phyloP scores from a whole-genome alignment of 2,888 invertebrate genomes.

The Merodon equestris region DNA sequence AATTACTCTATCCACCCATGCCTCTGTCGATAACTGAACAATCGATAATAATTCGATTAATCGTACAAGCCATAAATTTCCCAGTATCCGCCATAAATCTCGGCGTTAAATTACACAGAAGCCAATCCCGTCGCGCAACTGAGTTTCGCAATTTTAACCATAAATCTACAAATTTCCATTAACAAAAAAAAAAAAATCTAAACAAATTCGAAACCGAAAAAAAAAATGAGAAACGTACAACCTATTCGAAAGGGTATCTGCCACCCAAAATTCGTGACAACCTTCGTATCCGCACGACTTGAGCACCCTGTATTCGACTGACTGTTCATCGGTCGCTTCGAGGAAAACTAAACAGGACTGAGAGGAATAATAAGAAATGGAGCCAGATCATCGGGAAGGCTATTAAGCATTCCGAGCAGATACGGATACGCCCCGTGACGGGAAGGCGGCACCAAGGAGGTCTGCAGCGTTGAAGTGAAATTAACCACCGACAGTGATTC shows the following conservation, averaged over 20 bases:
- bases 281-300: conserved; percentile 46
- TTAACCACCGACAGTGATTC: conserved; percentile 36
- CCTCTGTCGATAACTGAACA: not conserved
- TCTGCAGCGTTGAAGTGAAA: conserved; percentile 13
- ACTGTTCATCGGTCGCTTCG: no score
- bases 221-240: conserved; percentile 6
- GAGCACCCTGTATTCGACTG: not conserved
- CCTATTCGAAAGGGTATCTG: conserved; percentile 26
- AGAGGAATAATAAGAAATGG: conserved; percentile 5
- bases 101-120: conserved; percentile 33
- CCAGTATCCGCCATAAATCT: conserved; percentile 41
- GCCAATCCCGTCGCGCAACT: not conserved
- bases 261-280: conserved; percentile 31
- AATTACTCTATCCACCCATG: no score
- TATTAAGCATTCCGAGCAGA: conserved; percentile 39
- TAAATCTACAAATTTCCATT: conserved; percentile 30
- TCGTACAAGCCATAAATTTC: conserved; percentile 23
- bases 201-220: conserved; percentile 8
- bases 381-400: not conserved
- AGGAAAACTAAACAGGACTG: conserved; percentile 10
- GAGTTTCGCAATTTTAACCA: conserved; percentile 3
- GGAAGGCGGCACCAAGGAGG: not conserved
- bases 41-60: conserved; percentile 33
- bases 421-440: conserved; percentile 2
- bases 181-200: no score